Evolutionary conservation across 2,113 vertebrate genomes (phyloP).

Genomic region (Rousettus leschenaultii): DNA sequence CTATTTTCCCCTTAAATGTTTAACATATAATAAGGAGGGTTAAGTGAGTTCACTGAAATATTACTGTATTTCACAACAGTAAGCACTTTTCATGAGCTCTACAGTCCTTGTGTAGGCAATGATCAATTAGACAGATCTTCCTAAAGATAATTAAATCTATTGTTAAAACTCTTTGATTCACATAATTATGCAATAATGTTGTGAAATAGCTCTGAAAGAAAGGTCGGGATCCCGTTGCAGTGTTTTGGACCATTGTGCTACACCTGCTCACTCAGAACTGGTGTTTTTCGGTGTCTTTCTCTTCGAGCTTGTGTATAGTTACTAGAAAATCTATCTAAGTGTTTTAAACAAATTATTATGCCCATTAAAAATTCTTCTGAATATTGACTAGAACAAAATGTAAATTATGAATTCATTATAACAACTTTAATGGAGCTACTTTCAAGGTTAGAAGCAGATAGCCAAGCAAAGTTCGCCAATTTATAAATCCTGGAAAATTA

Average conservation of each 20-base stretch:
- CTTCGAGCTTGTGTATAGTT: background rate
- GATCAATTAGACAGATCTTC: background rate
- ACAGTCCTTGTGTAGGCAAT: background rate
- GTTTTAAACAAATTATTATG: background rate
- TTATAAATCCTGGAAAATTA: background rate
- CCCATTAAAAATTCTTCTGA: background rate
- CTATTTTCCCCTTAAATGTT: background rate
- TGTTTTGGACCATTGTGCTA: background rate
- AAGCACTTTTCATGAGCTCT: background rate
- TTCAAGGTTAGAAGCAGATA: conserved; percentile 48
- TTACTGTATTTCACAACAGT: background rate
- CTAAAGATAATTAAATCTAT: background rate
- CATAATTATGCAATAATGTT: background rate
- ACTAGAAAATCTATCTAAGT: background rate
- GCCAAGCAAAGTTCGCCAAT: conserved; percentile 3
- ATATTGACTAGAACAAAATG: background rate
- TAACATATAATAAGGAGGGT: background rate
- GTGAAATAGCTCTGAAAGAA: background rate
- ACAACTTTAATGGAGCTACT: conserved; percentile 35
- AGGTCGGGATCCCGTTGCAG: background rate
- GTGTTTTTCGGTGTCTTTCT: background rate
- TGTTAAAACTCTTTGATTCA: background rate
- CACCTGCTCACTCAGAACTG: background rate
- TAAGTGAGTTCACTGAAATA: background rate
- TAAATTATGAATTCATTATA: conserved; percentile 24